phyloP scores from a whole-genome alignment of 2,797 vertebrate species.

The Muscicapa comitata region DNA sequence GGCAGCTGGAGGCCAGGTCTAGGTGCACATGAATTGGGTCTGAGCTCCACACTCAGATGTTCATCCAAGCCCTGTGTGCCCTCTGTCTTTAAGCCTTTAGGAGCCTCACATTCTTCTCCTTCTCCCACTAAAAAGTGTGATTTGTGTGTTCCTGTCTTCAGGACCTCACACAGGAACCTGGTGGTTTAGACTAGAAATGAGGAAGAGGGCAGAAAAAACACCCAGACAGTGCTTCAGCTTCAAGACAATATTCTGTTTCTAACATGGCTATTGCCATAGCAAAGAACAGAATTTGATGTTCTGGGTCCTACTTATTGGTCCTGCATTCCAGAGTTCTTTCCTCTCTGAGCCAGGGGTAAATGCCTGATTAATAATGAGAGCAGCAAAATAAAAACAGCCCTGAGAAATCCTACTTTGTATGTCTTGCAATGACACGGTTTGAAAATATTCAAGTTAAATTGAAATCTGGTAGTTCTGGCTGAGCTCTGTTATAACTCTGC shows the following conservation, averaged over 20 bases:
- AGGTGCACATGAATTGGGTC: background rate
- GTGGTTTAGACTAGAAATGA: background rate
- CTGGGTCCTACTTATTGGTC: background rate
- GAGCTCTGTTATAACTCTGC: background rate
- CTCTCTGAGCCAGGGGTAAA: background rate
- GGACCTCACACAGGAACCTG: background rate
- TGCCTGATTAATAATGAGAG: background rate
- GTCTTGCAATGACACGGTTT: background rate
- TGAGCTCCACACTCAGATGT: background rate
- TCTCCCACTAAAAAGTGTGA: background rate
- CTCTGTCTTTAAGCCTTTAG: background rate
- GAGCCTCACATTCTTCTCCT: rapidly evolving
- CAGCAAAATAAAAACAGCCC: slow-evolving; percentile 1
- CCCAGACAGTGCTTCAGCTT: background rate
- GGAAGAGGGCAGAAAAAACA: background rate
- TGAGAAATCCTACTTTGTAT: background rate
- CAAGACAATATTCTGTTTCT: background rate
- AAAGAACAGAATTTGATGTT: background rate
- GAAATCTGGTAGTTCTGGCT: background rate
- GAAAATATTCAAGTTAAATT: slow-evolving; percentile 5
- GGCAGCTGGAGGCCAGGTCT: background rate
- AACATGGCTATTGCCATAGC: background rate
- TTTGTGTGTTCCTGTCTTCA: background rate
- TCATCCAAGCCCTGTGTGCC: background rate
- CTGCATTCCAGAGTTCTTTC: background rate